Percentiles rank a stretch among this genome's conserved stretches.
phyloP scores from a whole-genome alignment of 2,113 vertebrate species.

The Amblyopsis rosae region DNA sequence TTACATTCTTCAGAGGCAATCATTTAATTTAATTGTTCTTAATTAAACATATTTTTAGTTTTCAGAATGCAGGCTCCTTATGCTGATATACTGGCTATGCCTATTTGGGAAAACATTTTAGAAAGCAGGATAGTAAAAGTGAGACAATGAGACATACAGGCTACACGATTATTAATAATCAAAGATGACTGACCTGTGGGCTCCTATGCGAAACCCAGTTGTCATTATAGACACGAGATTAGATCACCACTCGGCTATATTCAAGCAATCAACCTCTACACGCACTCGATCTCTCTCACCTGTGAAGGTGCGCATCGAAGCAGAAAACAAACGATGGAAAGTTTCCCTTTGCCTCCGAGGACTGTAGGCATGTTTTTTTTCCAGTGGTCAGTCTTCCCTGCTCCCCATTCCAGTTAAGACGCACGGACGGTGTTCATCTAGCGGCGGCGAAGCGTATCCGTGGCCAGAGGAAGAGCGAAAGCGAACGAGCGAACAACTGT shows the following conservation, averaged over 20 bases:
- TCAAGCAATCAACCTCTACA: conserved; percentile 12
- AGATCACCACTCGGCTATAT: conserved; percentile 11
- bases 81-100: no score
- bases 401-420: conserved; percentile 66
- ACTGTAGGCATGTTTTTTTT: conserved; percentile 74
- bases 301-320: conserved; percentile 68
- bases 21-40: conserved; percentile 46
- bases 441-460: conserved; percentile 8
- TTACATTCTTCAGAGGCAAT: conserved; percentile 58
- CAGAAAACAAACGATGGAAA: conserved; percentile 69
- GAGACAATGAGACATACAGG: no score
- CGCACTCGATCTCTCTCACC: conserved; percentile 60
- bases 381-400: conserved; percentile 56
- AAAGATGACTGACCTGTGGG: background rate
- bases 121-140: no score
- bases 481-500: background rate
- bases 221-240: background rate
- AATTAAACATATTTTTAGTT: background rate
- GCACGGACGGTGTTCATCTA: conserved; percentile 14
- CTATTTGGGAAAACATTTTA: no score
- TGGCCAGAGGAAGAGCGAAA: conserved; percentile 1
- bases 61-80: no score
- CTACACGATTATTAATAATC: no score
- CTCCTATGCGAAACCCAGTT: background rate
- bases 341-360: conserved; percentile 69